Evolutionary conservation across 2,113 vertebrate genomes (phyloP).

Genomic region (Chamaea fasciata): DNA sequence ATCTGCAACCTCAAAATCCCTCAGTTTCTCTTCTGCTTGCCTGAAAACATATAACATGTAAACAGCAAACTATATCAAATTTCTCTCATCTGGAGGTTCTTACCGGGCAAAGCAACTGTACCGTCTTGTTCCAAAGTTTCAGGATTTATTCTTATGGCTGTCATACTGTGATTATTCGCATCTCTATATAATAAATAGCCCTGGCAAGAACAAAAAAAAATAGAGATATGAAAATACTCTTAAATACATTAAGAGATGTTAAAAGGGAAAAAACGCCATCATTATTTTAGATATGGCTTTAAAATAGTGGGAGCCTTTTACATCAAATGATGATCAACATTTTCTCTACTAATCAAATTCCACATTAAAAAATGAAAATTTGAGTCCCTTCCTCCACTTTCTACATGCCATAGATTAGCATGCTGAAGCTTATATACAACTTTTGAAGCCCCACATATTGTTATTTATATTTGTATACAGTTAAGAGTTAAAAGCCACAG

Average conservation of each 20-base stretch:
- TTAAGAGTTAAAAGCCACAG: neutral
- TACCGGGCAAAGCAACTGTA: conserved; percentile 92
- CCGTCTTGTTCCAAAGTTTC: conserved; percentile 96
- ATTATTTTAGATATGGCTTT: neutral
- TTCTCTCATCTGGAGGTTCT: neutral
- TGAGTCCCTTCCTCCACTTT: neutral
- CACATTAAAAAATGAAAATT: neutral
- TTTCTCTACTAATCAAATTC: neutral
- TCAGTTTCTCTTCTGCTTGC: neutral
- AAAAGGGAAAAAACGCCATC: neutral
- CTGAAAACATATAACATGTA: neutral
- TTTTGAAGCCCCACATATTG: neutral
- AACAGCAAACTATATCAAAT: neutral
- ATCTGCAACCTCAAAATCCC: neutral
- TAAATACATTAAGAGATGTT: neutral
- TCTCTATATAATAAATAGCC: conserved; percentile 95
- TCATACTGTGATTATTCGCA: conserved; percentile 90
- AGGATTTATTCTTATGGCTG: conserved; percentile 94
- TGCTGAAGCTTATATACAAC: neutral
- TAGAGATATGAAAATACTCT: neutral
- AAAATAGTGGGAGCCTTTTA: neutral
- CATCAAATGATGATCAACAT: neutral
- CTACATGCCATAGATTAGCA: neutral
- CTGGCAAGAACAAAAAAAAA: conserved; percentile 64
- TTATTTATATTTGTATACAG: neutral